phyloP scores from a whole-genome alignment of 2,888 invertebrate species.

The Doris montereyensis region DNA sequence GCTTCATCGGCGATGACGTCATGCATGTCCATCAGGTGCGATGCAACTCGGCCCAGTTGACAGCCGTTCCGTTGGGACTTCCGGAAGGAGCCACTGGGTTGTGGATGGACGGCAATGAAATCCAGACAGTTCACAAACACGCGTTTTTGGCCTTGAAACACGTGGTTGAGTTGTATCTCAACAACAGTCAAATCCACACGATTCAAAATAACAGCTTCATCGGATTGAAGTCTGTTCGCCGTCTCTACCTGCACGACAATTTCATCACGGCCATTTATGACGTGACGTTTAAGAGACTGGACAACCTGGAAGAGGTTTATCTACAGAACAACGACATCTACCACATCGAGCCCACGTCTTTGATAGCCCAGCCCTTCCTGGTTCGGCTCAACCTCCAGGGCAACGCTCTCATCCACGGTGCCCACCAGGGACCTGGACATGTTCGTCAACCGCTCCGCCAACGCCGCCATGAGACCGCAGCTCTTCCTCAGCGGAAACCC shows the following conservation, averaged over 20 bases:
- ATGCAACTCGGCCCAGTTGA: slow-evolving; percentile 50
- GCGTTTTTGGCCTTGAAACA: slow-evolving; percentile 44
- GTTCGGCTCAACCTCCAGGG: slow-evolving; percentile 41
- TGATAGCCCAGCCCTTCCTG: slow-evolving; percentile 44
- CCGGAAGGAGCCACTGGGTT: slow-evolving; percentile 56
- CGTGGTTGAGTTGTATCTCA: slow-evolving; percentile 45
- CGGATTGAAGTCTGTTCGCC: slow-evolving; percentile 50
- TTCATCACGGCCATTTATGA: slow-evolving; percentile 45
- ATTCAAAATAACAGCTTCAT: slow-evolving; percentile 53
- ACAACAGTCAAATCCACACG: slow-evolving; percentile 50
- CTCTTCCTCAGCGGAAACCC: slow-evolving; percentile 42
- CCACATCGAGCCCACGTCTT: slow-evolving; percentile 46
- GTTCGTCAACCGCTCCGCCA: not conserved
- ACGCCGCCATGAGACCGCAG: not conserved
- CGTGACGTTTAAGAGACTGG: slow-evolving; percentile 48
- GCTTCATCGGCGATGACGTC: slow-evolving; percentile 45
- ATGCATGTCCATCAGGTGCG: slow-evolving; percentile 44
- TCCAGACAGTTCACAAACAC: slow-evolving; percentile 42
- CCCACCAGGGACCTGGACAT: not conserved
- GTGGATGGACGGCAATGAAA: slow-evolving; percentile 54
- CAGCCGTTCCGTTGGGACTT: slow-evolving; percentile 46
- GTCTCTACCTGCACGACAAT: slow-evolving; percentile 51
- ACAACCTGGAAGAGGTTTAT: slow-evolving; percentile 44
- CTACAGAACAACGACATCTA: slow-evolving; percentile 49
- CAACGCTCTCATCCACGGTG: slow-evolving; percentile 34